phyloP scores from a whole-genome alignment of 2,797 vertebrate genomes.

The Phataginus tetradactyla region DNA sequence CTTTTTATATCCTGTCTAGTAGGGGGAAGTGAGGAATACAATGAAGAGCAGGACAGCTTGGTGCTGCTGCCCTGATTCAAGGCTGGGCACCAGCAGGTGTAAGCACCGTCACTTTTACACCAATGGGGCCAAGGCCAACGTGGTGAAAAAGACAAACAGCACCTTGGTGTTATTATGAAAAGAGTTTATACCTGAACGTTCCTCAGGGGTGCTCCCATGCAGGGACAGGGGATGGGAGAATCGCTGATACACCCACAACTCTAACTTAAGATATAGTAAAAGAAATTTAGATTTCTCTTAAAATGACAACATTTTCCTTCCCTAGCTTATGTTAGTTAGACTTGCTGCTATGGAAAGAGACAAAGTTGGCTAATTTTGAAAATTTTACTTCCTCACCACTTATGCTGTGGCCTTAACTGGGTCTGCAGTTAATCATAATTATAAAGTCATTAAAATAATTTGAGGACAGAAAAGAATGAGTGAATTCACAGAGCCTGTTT shows the following conservation, averaged over 20 bases:
- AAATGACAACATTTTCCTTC: background rate
- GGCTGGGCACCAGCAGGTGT: background rate
- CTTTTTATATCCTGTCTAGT: background rate
- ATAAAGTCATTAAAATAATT: background rate
- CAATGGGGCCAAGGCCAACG: background rate
- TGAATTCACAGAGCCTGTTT: background rate
- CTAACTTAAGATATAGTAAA: background rate
- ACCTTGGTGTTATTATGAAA: background rate
- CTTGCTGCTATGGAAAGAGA: background rate
- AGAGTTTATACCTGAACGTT: background rate
- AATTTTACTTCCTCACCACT: background rate
- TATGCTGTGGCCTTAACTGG: background rate
- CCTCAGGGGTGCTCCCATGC: too few species aligned
- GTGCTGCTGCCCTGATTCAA: background rate
- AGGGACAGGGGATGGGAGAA: background rate
- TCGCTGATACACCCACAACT: too few species aligned
- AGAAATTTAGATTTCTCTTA: background rate
- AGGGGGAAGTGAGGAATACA: rapidly evolving
- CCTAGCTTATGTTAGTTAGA: background rate
- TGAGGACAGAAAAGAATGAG: background rate
- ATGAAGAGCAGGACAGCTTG: rapidly evolving
- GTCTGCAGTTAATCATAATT: background rate
- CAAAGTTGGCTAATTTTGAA: background rate
- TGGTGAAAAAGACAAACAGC: background rate
- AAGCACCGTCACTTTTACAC: background rate